Conservation (phyloP, 2,113 vertebrate genomes). For the Trematomus loennbergii region DNA sequence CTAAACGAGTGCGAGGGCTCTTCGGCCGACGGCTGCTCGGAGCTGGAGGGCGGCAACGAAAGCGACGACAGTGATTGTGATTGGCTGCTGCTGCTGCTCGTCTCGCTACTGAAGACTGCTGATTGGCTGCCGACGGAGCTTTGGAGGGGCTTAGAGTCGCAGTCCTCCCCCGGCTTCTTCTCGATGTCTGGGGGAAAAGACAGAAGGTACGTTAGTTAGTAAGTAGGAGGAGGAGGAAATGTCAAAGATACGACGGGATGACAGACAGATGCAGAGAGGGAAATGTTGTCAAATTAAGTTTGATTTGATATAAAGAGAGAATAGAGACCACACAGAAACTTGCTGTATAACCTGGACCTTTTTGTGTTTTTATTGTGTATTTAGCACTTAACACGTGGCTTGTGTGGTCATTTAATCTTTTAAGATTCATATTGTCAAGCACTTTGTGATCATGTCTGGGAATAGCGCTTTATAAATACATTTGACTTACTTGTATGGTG, state of each 20-base stretch:
- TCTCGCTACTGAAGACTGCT: constrained; percentile 90
- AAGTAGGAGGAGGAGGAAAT: neutral
- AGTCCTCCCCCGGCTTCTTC: constrained; percentile 94
- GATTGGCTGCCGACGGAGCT: constrained; percentile 91
- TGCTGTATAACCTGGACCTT: too few species aligned
- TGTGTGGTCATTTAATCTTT: too few species aligned
- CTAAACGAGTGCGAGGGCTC: constrained; percentile 90
- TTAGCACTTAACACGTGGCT: too few species aligned
- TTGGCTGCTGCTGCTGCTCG: constrained; percentile 88
- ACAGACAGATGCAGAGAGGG: neutral
- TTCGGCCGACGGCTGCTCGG: constrained; percentile 87
- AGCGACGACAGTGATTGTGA: constrained; percentile 86
- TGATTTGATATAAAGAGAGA: neutral
- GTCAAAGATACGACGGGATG: neutral
- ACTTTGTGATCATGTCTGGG: too few species aligned
- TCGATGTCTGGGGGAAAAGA: constrained; percentile 86
- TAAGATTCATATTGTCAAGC: too few species aligned
- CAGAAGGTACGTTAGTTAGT: neutral
- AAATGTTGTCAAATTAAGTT: neutral
- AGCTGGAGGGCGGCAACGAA: constrained; percentile 84
- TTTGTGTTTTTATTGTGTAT: too few species aligned
- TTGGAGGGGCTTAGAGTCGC: constrained; percentile 90
- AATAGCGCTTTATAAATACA: too few species aligned
- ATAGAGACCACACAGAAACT: constrained; percentile 1
- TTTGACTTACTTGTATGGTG: neutral